Base-by-base conservation (phyloP, 2,113 vertebrate genomes). In the Phaethornis superciliosus region DNA sequence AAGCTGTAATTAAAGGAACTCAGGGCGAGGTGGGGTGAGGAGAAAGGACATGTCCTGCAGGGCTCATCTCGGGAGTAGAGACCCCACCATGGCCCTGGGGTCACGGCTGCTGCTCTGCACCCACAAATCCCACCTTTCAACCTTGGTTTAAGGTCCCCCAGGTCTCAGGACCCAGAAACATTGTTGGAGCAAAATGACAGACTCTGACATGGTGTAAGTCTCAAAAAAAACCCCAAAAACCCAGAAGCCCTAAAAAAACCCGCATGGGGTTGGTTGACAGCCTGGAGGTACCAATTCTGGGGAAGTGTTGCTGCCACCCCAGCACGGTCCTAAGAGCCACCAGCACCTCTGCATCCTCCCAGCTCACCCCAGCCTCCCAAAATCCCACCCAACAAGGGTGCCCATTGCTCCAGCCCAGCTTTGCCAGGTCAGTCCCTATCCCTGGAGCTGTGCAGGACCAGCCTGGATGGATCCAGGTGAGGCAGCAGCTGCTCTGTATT, bases 1-100 rank as follows among this genome's bases (percentile, higher is more conserved):
- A 69, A 93, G 90, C 88, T 83, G 82, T 88, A 93, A 96, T 96
- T 95, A 96, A 85, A 90, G 75, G 6, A 69, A 10, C 15, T 24
- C 59, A 16, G 93, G 95, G 93, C 8, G 32, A 64, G 84, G 89
- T 20, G 0, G 84, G 81, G 40, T 4, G 18, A 33, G 0, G 3
- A 62, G 40, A 16, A 56, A 87, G 54, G 67, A 27, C 65, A 26
- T 2, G 0, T 79, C 65, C 84, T 87, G 69, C 3, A 20, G 81
- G 32, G 75, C 55, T 80, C 9, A 7, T 60, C 27, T 35, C 2
- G 0, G 67, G 58, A 49, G 18, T 1, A 21, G 40, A 60, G 68
- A 80, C 47, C 22, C 21, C 33, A 40, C 7, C 40, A 7, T 1
- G 2, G 37, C 4, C 24, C 56, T 3, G 0, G 9, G 47, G 51